These are phyloP conservation scores for Mesembrinibis cayennensis DNA, from an alignment of 2,113 vertebrate genomes.

Conservation along the genomic window DNA sequence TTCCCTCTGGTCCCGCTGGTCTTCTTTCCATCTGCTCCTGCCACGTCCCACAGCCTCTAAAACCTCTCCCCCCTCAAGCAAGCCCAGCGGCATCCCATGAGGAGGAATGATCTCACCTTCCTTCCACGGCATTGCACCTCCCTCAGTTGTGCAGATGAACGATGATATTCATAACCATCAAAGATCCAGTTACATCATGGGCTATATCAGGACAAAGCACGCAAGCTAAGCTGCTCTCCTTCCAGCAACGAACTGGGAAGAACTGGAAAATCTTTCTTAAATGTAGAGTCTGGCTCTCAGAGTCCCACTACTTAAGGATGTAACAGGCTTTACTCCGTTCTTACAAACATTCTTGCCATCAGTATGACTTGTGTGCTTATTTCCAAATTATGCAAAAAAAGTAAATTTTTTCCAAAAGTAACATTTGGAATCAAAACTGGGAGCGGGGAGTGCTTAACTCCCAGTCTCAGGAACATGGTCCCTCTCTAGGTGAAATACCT, in stretches of 20 bases:
- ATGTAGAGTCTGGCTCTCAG: background rate
- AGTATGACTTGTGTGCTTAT: background rate
- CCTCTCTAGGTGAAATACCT: background rate
- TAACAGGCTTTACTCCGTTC: background rate
- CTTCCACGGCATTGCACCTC: background rate
- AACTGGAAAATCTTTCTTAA: background rate
- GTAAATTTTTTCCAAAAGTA: background rate
- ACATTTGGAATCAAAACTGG: too few species aligned
- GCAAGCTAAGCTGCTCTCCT: background rate
- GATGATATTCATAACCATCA: background rate
- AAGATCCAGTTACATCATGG: background rate
- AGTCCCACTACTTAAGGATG: background rate
- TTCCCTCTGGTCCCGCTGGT: background rate
- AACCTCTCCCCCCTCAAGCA: background rate
- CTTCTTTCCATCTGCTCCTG: background rate
- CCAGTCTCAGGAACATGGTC: background rate
- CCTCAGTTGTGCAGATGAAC: background rate
- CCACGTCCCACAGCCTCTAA: background rate
- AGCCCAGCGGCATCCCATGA: background rate
- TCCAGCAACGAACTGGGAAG: background rate
- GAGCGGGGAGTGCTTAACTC: background rate
- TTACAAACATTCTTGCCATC: background rate
- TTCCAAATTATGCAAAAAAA: background rate
- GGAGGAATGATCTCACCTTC: background rate
- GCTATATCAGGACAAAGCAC: background rate